Conservation (phyloP, 2,113 vertebrate genomes). For the Mionectes macconnelli region DNA sequence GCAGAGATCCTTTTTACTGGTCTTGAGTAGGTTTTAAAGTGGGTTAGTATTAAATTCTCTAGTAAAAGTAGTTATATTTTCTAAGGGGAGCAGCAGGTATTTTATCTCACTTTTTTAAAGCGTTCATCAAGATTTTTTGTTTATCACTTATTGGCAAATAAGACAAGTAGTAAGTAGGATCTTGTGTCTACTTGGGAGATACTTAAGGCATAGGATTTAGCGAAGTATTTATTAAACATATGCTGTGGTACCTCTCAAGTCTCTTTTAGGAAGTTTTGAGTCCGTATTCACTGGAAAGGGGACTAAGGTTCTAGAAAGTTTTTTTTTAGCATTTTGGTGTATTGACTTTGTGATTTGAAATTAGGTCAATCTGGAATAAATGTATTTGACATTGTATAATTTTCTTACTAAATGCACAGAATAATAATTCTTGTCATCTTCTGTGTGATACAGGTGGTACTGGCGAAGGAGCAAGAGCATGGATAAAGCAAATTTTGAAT, state of each 20-base stretch:
- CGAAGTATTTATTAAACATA: neutral
- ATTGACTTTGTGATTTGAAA: neutral
- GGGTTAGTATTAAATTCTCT: neutral
- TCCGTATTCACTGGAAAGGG: neutral
- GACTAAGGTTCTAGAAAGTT: neutral
- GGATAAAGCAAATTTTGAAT: slow-evolving; percentile 82
- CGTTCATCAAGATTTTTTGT: neutral
- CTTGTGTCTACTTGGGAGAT: neutral
- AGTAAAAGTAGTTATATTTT: neutral
- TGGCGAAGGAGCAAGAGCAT: slow-evolving; percentile 79
- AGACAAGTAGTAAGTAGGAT: neutral
- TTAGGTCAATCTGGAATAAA: neutral
- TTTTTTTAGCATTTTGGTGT: neutral
- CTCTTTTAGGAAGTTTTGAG: neutral
- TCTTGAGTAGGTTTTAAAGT: neutral
- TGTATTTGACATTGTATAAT: neutral
- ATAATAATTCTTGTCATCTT: neutral
- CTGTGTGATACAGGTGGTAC: slow-evolving; percentile 79
- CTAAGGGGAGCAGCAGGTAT: neutral
- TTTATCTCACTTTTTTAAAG: neutral
- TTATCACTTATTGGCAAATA: neutral
- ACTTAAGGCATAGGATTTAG: neutral
- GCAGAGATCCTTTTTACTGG: neutral
- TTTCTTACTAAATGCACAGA: neutral
- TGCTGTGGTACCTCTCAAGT: neutral